Conservation (phyloP, 2,113 vertebrate genomes). For the Poeciliopsis retropinna region DNA sequence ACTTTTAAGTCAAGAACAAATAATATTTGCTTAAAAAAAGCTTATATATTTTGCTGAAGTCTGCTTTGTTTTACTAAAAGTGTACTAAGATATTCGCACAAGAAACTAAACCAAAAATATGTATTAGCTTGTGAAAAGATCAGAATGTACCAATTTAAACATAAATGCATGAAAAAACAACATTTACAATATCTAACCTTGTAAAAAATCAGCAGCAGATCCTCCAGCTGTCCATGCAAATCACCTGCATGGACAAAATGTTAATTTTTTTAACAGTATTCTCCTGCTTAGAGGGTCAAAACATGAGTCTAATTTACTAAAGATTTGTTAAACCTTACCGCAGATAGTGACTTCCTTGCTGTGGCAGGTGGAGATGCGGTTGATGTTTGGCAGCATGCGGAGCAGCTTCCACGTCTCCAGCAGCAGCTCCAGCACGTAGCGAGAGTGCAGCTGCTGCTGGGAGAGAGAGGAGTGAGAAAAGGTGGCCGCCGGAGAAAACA, state of each 20-base stretch:
- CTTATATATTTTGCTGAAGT: too few species aligned
- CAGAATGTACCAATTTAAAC: not conserved
- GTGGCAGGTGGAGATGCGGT: slow-evolving; percentile 88
- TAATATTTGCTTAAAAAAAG: too few species aligned
- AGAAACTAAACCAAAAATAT: not conserved
- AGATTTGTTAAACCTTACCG: slow-evolving; percentile 74
- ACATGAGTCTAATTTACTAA: not conserved
- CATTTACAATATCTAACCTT: slow-evolving; percentile 70
- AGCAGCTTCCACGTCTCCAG: slow-evolving; percentile 88
- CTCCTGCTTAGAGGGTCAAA: not conserved
- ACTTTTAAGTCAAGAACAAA: too few species aligned
- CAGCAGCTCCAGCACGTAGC: slow-evolving; percentile 91
- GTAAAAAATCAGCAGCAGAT: slow-evolving; percentile 89
- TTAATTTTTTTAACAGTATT: not conserved
- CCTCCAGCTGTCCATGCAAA: slow-evolving; percentile 92
- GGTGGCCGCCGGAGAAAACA: not conserved
- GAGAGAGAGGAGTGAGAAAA: slow-evolving; percentile 55
- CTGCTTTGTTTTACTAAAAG: too few species aligned
- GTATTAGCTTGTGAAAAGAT: not conserved
- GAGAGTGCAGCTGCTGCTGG: slow-evolving; percentile 93
- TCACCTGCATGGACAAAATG: slow-evolving; percentile 80
- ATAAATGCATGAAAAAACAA: not conserved
- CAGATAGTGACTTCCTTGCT: slow-evolving; percentile 94
- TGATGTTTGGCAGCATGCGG: slow-evolving; percentile 91
- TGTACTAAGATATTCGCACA: too few species aligned